These are phyloP conservation scores for Thunnus thynnus DNA, from an alignment of 2,113 vertebrate genomes.

Conservation along the genomic window DNA sequence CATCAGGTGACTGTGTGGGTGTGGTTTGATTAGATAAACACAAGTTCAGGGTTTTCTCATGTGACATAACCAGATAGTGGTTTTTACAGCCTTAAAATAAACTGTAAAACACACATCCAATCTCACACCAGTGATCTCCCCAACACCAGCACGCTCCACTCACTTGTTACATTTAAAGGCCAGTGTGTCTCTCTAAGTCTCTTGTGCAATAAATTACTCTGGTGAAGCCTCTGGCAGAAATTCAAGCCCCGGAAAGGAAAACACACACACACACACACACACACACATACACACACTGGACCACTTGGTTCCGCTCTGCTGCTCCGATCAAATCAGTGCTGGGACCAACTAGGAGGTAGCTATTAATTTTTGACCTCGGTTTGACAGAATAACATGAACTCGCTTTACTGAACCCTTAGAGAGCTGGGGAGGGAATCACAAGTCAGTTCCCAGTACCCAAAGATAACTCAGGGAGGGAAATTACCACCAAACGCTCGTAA, in stretches of 20 bases:
- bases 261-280: constrained; percentile 8
- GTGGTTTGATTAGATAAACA: too few relatives aligned
- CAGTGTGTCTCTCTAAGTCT: constrained; percentile 30
- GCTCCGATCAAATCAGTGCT: constrained; percentile 52
- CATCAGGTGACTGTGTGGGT: too few relatives aligned
- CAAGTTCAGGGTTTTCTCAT: too few relatives aligned
- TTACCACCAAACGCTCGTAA: constrained; percentile 21
- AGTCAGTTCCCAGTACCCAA: background rate
- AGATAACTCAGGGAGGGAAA: constrained; percentile 30
- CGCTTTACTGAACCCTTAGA: constrained; percentile 4
- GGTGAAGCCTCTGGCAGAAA: constrained; percentile 47
- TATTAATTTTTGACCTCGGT: constrained; percentile 52
- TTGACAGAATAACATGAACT: constrained; percentile 47
- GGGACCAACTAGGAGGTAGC: constrained; percentile 33
- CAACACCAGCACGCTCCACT: constrained; percentile 1
- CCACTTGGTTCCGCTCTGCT: constrained; percentile 45
- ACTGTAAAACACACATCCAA: background rate
- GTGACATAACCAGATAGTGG: too few relatives aligned
- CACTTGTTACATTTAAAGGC: constrained; percentile 26
- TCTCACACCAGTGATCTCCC: background rate
- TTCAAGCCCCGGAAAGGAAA: constrained; percentile 12
- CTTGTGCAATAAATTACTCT: constrained; percentile 56
- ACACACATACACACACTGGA: constrained; percentile 13
- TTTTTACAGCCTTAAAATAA: background rate
- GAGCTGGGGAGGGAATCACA: constrained; percentile 22